Evolutionary conservation across 1,140 invertebrate genomes (phyloP).

Genomic region (Drosophila kanapiae): DNA sequence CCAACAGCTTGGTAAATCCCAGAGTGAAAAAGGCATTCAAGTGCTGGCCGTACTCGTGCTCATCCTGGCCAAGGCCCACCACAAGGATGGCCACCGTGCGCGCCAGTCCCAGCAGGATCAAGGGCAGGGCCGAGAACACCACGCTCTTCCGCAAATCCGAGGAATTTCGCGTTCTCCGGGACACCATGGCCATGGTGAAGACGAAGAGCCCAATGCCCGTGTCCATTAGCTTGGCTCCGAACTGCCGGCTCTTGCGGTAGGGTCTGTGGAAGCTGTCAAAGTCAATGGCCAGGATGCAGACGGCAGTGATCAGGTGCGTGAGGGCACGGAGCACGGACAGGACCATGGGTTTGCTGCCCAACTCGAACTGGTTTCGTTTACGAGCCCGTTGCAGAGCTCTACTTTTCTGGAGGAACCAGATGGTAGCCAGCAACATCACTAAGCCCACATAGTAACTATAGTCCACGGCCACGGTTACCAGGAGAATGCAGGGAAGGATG

Average conservation of each 20-base stretch:
- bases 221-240: slow-evolving; percentile 97
- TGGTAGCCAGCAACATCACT: slow-evolving; percentile 15
- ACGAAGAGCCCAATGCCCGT: slow-evolving; percentile 96
- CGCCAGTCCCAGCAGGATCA: slow-evolving; percentile 90
- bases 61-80: slow-evolving; percentile 93
- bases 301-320: slow-evolving; percentile 91
- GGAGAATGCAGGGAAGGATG: slow-evolving; percentile 54
- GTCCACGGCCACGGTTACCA: slow-evolving; percentile 58
- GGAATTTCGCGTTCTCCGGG: slow-evolving; percentile 72
- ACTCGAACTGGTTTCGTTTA: slow-evolving; percentile 45
- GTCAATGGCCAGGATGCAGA: slow-evolving; percentile 97
- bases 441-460: slow-evolving; percentile 33
- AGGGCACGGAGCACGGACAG: slow-evolving; percentile 87
- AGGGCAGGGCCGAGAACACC: slow-evolving; percentile 85
- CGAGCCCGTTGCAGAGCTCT: slow-evolving; percentile 24
- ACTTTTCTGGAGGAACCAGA: slow-evolving; percentile 29
- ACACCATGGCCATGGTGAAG: slow-evolving; percentile 92
- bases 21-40: slow-evolving; percentile 99
- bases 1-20: slow-evolving; percentile 92
- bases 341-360: slow-evolving; percentile 55
- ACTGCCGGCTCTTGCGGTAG: slow-evolving; percentile 94
- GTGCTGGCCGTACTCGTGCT: slow-evolving; percentile 96
- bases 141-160: slow-evolving; percentile 64
- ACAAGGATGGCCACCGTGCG: slow-evolving; percentile 88
- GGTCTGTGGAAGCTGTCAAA: slow-evolving; percentile 94